Evolutionary conservation across 2,888 invertebrate genomes (phyloP), one percentile per base, ranked within the genome.

Genomic region (Hyles lineata): DNA sequence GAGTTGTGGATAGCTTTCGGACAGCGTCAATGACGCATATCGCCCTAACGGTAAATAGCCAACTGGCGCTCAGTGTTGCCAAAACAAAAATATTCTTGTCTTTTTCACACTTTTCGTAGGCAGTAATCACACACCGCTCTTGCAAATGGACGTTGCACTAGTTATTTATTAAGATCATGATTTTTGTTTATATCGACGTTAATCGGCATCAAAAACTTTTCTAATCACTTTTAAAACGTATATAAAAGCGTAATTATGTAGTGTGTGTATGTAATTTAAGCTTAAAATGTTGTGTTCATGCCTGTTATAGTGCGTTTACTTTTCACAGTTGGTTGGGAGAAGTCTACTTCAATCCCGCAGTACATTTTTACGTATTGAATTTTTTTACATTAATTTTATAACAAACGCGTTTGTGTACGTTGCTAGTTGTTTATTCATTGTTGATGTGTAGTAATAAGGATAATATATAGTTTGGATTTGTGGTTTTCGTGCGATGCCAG

Each of bases 141-240:
- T 85, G 85, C 90, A 88, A 93, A 94, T 94, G 94, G 94, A 94
- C 94, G 94, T 94, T 90, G 89, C 83, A 85, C 83, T 76, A 87
- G 87, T 89, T 79, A 87, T 89, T 87, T 85, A 85, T 84, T 78
- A 70, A 87, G 85, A 87, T 89, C 85, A 89, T 90, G 88, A 86
- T 87, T 90, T 92, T 93, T 94, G 94, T 94, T 94, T 94, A 94
- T 93, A 94, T 92, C 90, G 88, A 83, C 93, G 92, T 87, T 85
- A 91, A 93, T 92, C 92, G 89, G 88, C 90, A 85, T 87, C 84
- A 83, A 87, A 94, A 94, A 94, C 93, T 94, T 94, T 94, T 94
- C 85, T 86, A 91, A 91, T 87, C 85, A 91, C 87, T 93, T 92
- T 92, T 87, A 90, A 91, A 93, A 89, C 86, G 85, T 80, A 82